phyloP scores from a whole-genome alignment of 2,113 vertebrate genomes.

The Cephalopterus ornatus region DNA sequence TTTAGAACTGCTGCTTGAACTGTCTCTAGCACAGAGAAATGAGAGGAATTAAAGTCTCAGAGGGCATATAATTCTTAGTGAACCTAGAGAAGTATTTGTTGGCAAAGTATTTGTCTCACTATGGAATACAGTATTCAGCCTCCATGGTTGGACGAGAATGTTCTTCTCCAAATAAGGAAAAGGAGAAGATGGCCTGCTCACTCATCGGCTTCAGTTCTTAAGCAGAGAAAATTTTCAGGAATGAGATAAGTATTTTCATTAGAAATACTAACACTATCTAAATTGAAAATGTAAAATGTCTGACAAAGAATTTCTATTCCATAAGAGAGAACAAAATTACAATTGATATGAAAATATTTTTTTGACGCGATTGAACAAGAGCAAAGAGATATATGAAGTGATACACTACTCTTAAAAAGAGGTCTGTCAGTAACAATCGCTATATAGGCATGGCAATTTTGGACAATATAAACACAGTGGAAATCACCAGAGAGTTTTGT shows the following conservation, averaged over 20 bases:
- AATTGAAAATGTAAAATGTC: not conserved
- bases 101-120: not conserved
- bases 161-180: not conserved
- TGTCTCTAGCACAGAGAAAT: not conserved
- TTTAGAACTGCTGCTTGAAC: not conserved
- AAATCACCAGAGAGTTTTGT: not conserved
- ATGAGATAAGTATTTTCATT: not conserved
- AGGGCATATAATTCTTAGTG: not conserved
- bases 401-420: not conserved
- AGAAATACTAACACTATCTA: not conserved
- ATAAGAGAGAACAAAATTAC: not conserved
- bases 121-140: not conserved
- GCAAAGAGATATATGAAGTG: not conserved
- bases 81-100: not conserved
- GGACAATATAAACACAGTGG: not conserved
- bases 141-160: not conserved
- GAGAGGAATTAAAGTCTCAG: not conserved
- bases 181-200: not conserved
- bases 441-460: not conserved
- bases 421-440: not conserved
- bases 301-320: not conserved
- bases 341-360: not conserved
- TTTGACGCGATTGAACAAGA: not conserved
- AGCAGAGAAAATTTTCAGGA: not conserved
- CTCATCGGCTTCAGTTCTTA: not conserved